Evolutionary conservation across 2,797 vertebrate species (phyloP), one percentile per base, ranked within the genome.

Genomic region (Myripristis murdjan): DNA sequence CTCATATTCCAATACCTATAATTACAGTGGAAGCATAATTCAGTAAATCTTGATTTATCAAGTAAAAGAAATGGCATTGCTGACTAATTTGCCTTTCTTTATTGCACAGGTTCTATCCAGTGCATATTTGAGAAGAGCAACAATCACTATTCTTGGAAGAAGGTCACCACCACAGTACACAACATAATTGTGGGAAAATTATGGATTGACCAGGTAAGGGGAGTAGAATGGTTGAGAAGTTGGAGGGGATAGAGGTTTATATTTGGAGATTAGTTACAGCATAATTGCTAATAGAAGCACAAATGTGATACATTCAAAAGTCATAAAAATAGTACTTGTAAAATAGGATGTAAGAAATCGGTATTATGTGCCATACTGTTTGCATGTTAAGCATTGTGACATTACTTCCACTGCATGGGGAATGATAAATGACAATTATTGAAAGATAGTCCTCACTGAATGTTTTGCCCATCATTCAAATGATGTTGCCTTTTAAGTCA

Each of bases 111-210:
- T 64, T 96, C 96, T 65, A 98, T 99, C 90, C 97, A 99, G 85
- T 98, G 97, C 88, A 78, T 98, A 69, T 99, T 98, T 93, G 96
- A 95, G 10, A 96, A 97, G 15, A 96, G 95, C 0, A 95, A 96
- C 86, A 95, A 98, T 91, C 97, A 99, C 84, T 99, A 99, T 89
- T 96, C 95, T 5, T 99, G 98, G 98, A 99, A 99, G 74, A 99
- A 99, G 74, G 98, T 99, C 51, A 99, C 96, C 1, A 99, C 97
- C 41, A 99, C 98, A 0, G 96, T 99, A 22, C 98, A 99, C 90
- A 99, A 99, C 91, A 99, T 99, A 82, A 99, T 99, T 0, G 97
- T 99, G 81, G 98, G 98, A 68, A 99, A 98, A 84, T 83, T 99
- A 57, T 99, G 98, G 98, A 99, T 99, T 62, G 98, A 99, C 86